A percentile compares a stretch with the other conserved stretches of the same genome.
Conservation (phyloP, 1,140 invertebrate genomes). For the Ceratosolen solmsi region DNA sequence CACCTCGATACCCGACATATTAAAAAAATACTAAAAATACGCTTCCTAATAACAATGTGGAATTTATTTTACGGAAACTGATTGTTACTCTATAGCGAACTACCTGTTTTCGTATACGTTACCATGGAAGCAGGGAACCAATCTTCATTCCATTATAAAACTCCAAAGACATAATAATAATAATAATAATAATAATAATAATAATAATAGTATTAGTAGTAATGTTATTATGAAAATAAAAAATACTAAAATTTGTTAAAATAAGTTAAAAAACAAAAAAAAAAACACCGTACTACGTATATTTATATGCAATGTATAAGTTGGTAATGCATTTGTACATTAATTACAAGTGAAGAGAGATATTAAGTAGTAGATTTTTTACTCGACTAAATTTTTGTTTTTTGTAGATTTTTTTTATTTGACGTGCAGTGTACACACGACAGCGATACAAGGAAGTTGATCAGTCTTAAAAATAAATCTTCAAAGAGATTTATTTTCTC, state of each 20-base stretch:
- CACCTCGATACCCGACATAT: constrained; percentile 28
- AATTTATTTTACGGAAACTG: background rate
- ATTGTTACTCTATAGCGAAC: no score
- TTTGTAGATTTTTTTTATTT: constrained; percentile 37
- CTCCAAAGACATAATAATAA: no score
- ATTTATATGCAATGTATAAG: no score
- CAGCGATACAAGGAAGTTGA: constrained; percentile 45
- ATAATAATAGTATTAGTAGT: no score
- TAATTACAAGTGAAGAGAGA: no score
- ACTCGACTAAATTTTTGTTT: constrained; percentile 36
- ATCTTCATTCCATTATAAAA: background rate
- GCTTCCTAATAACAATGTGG: constrained; percentile 34
- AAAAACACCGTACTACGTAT: no score
- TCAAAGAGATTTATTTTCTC: background rate
- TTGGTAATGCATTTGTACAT: no score
- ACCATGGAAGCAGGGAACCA: constrained; percentile 34
- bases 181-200: no score
- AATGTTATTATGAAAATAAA: no score
- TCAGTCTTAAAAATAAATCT: constrained; percentile 54
- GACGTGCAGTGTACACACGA: constrained; percentile 5
- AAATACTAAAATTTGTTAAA: no score
- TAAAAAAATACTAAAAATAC: constrained; percentile 2
- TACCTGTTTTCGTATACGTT: constrained; percentile 23
- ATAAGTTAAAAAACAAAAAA: no score
- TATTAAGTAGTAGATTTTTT: no score